Evolutionary conservation across 2,888 invertebrate species (phyloP).

Genomic region (Andrena dorsata): DNA sequence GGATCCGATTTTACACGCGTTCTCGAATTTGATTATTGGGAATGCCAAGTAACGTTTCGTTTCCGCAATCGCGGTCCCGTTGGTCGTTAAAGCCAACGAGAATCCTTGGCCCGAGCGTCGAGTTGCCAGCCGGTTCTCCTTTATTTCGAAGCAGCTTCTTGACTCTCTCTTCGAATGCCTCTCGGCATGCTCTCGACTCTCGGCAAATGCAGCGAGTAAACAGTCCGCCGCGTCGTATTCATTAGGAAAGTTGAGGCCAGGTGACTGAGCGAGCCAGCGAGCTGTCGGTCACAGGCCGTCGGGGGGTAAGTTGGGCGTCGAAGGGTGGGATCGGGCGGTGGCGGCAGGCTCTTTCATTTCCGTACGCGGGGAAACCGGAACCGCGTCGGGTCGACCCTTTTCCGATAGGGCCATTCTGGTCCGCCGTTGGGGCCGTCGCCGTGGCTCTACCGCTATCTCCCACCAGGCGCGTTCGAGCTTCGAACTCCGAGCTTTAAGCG

Average conservation of each 20-base stretch:
- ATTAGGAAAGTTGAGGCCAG: slow-evolving; percentile 72
- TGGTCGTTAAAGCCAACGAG: slow-evolving; percentile 7
- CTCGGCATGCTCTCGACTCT: slow-evolving; percentile 62
- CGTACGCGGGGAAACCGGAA: slow-evolving; percentile 68
- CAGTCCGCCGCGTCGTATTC: slow-evolving; percentile 73
- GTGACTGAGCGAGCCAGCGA: too few species aligned
- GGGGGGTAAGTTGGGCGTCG: slow-evolving; percentile 1
- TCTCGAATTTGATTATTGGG: neutral
- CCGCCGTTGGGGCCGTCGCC: slow-evolving; percentile 8
- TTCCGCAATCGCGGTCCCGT: neutral
- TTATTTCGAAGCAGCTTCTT: slow-evolving; percentile 10
- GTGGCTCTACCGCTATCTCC: slow-evolving; percentile 6
- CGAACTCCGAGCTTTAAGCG: slow-evolving; percentile 29
- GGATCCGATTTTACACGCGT: neutral
- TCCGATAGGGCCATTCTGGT: slow-evolving; percentile 64
- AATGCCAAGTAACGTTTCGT: neutral
- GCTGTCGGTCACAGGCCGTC: neutral
- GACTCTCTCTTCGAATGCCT: slow-evolving; percentile 18
- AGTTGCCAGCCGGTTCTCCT: slow-evolving; percentile 7
- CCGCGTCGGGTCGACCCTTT: slow-evolving; percentile 67
- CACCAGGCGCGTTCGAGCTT: slow-evolving; percentile 31
- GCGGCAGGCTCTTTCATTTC: slow-evolving; percentile 75
- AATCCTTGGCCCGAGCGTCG: neutral
- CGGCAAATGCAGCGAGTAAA: slow-evolving; percentile 73
- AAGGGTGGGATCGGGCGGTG: slow-evolving; percentile 13